A percentile compares a stretch with the other conserved stretches of the same genome.
Evolutionary conservation across 2,797 vertebrate genomes (phyloP).

Genomic region (Leucoraja ocellata): DNA sequence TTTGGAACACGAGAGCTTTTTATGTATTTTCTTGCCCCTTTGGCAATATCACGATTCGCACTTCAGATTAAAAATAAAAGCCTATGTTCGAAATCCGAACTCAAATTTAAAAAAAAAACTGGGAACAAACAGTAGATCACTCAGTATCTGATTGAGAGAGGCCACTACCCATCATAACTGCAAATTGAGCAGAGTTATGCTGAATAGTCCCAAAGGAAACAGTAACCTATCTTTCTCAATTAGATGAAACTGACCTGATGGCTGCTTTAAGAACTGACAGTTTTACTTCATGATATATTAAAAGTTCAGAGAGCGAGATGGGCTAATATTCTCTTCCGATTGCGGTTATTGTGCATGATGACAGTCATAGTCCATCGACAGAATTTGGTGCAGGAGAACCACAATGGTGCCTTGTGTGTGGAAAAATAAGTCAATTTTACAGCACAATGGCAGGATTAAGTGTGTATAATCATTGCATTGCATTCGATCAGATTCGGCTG

Average conservation of each 20-base stretch:
- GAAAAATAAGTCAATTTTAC: not conserved
- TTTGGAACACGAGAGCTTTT: no score
- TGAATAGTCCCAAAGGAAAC: not conserved
- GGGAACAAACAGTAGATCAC: not conserved
- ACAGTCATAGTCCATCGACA: not conserved
- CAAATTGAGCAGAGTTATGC: not conserved
- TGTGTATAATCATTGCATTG: not conserved
- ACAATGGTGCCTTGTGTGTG: not conserved
- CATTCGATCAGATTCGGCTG: not conserved
- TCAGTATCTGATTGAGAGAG: no score
- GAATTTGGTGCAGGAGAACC: not conserved
- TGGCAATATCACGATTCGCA: not conserved
- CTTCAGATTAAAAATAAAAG: not conserved
- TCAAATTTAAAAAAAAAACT: not conserved
- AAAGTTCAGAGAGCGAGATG: not conserved
- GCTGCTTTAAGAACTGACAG: not conserved
- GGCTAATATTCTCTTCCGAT: not conserved
- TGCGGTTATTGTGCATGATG: not conserved
- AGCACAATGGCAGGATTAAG: not conserved
- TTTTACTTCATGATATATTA: conserved; percentile 13
- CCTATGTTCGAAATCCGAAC: not conserved
- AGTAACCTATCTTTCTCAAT: not conserved
- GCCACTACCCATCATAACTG: not conserved
- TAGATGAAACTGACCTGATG: not conserved
- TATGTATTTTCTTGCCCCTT: not conserved